Base-by-base conservation (phyloP, 2,888 invertebrate genomes). In the Acanthosoma haemorrhoidale region DNA sequence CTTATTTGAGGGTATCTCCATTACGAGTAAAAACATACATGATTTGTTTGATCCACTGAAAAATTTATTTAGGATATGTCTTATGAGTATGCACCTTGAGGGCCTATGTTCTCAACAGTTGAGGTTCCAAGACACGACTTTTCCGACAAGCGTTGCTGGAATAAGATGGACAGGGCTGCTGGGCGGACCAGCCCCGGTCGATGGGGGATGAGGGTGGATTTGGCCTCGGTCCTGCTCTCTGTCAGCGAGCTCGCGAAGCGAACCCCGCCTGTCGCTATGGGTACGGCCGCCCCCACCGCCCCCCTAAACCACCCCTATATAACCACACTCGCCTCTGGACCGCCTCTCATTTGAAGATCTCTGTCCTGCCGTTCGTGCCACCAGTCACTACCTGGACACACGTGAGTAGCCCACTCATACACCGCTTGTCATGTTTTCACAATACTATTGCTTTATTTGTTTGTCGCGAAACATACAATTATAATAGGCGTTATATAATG, bases 331-430 rank as follows among this genome's bases (percentile, higher is more conserved):
- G 36, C 38, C 61, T 61, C 61, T 61, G 61, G 61, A 61, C 61
- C 61, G 61, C 61, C 61, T 61, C 61, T 61, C 61, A 61, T 61
- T 61, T 61, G 38, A 61, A 61, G 61, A 61, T 61, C 61, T 38
- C 34, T n/a, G 21, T 36, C 61, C 61, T 36, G 61, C 1, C 38
- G 32, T 6, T 21, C 36, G 38, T 36, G 34, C 6, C 18, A 18
- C 15, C 31, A n/a, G 3, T 18, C 13, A 2, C n/a, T n/a, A 16
- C 18, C 9, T 1, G 5, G 32, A 36, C 34, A 36, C 61, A 61
- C 61, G 61, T 61, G 61, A 61, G 61, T 61, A 61, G 51, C 51
- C 13, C 25, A 21, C 29, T n/a, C n/a, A n/a, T n/a, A n/a, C n/a
- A n/a, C n/a, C n/a, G n/a, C n/a, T n/a, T n/a, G n/a, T n/a, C n/a